Evolutionary conservation across 2,113 vertebrate species (phyloP).

Genomic region (Neolamprologus brichardi): DNA sequence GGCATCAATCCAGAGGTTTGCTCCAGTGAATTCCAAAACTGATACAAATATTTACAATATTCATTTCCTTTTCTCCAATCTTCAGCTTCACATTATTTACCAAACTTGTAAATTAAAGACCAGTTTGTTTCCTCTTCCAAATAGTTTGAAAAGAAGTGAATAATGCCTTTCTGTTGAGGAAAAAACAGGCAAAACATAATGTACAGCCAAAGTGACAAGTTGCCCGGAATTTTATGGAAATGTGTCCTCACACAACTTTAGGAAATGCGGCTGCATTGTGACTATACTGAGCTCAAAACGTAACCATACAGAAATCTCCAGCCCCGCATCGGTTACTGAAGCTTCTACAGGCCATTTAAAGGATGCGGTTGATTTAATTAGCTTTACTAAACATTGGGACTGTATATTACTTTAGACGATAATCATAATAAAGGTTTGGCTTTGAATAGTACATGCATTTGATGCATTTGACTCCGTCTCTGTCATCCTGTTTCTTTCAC

Average conservation of each 20-base stretch:
- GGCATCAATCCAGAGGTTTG: conserved; percentile 2
- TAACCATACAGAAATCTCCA: neutral
- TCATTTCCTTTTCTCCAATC: conserved; percentile 7
- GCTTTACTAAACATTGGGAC: neutral
- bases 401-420: neutral
- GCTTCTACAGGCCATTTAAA: neutral
- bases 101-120: neutral
- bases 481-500: neutral
- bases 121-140: neutral
- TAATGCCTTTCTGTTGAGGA: neutral
- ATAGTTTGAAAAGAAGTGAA: neutral
- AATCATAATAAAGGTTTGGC: neutral
- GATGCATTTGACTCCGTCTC: neutral
- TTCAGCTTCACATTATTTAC: neutral
- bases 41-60: conserved; percentile 52
- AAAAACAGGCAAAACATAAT: neutral
- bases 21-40: conserved; percentile 40
- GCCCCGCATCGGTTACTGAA: neutral
- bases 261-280: neutral
- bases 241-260: neutral
- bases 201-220: neutral
- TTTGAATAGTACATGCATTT: neutral
- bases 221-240: neutral
- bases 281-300: neutral
- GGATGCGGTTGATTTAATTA: neutral